Evolutionary conservation across 2,113 vertebrate species (phyloP).

Genomic region (Epinephelus cyanopodus): DNA sequence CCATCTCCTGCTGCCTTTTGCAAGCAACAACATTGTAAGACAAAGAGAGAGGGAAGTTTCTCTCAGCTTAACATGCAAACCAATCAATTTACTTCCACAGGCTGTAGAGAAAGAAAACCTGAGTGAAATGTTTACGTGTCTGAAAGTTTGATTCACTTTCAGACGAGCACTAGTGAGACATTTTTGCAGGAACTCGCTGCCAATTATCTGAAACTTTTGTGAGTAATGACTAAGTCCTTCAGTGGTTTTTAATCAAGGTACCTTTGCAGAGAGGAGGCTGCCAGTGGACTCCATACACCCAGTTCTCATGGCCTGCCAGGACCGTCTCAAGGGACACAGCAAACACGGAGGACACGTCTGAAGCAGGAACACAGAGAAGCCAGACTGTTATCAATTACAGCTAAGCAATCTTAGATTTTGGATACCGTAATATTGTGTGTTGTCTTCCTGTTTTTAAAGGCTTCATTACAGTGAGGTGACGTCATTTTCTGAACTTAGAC

Average conservation of each 20-base stretch:
- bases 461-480: too few species aligned
- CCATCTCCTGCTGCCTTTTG: slow-evolving; percentile 2
- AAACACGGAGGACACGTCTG: slow-evolving; percentile 80
- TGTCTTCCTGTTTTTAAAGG: too few species aligned
- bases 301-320: slow-evolving; percentile 95
- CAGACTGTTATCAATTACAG: neutral
- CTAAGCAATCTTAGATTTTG: too few species aligned
- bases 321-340: slow-evolving; percentile 93
- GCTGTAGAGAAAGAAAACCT: slow-evolving; percentile 4
- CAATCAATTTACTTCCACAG: slow-evolving; percentile 26
- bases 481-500: too few species aligned
- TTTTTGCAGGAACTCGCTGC: neutral
- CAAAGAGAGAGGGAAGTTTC: slow-evolving; percentile 15
- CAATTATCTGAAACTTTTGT: neutral
- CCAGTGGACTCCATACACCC: slow-evolving; percentile 97
- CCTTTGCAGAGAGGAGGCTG: slow-evolving; percentile 90
- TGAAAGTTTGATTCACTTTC: neutral
- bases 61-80: neutral
- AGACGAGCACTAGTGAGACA: neutral
- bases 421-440: too few species aligned
- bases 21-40: neutral
- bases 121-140: neutral
- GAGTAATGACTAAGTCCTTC: neutral
- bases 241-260: slow-evolving; percentile 68
- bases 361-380: slow-evolving; percentile 58